Percentiles rank a stretch among this genome's conserved stretches.
Evolutionary conservation across 2,797 vertebrate genomes (phyloP).

Genomic region (Fringilla coelebs): DNA sequence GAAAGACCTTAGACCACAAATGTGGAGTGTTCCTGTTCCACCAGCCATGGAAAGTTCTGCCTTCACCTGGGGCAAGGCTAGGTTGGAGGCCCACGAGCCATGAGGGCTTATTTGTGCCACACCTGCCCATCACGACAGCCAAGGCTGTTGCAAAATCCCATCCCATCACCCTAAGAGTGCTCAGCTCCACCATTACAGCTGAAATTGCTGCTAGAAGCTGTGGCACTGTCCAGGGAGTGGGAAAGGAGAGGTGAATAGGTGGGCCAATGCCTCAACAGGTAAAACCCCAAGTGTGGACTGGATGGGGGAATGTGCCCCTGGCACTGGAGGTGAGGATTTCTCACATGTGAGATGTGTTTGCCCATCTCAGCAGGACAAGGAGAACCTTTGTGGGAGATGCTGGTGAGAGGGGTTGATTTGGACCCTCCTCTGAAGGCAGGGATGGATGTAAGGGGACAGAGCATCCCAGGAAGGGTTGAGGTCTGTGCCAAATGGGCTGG

Average conservation of each 20-base stretch:
- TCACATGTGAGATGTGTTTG: background rate
- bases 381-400: background rate
- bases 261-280: background rate
- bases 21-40: background rate
- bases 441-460: background rate
- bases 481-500: rapidly evolving
- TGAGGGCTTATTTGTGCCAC: background rate
- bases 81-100: background rate
- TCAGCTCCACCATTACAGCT: background rate
- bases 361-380: background rate
- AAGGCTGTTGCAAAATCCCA: background rate
- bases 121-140: background rate
- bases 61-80: background rate
- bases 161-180: background rate
- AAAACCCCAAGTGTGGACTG: background rate
- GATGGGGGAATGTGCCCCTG: background rate
- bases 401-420: background rate
- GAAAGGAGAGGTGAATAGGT: background rate
- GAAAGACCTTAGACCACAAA: background rate
- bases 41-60: background rate
- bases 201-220: background rate
- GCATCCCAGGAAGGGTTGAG: background rate
- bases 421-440: background rate
- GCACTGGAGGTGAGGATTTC: background rate
- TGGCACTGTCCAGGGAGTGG: background rate